phyloP scores from a whole-genome alignment of 2,888 invertebrate genomes.

The Nyleta sp. region DNA sequence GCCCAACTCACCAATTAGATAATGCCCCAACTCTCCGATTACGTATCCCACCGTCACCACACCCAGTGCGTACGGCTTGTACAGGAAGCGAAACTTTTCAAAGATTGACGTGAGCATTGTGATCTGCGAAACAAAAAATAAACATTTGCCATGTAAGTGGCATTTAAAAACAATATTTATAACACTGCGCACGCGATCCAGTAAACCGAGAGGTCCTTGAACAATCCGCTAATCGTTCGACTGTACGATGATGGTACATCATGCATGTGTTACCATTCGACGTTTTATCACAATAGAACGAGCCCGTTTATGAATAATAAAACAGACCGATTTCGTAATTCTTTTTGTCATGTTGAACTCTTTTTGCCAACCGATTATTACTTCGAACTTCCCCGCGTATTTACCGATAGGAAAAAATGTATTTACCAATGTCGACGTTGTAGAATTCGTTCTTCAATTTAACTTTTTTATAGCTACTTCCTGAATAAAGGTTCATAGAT shows the following conservation, averaged over 20 bases:
- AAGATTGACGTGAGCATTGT: constrained; percentile 81
- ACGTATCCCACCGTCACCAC: constrained; percentile 93
- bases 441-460: not conserved
- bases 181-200: constrained; percentile 11
- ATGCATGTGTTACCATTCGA: constrained; percentile 6
- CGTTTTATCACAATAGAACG: constrained; percentile 17
- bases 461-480: too few species aligned
- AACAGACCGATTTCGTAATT: constrained; percentile 29
- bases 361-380: constrained; percentile 18
- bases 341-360: constrained; percentile 18
- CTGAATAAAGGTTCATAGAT: too few species aligned
- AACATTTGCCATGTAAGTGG: constrained; percentile 29
- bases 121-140: constrained; percentile 64
- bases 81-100: constrained; percentile 87
- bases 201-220: constrained; percentile 43
- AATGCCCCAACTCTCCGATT: constrained; percentile 94
- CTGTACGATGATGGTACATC: constrained; percentile 32
- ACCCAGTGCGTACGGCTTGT: constrained; percentile 91
- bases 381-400: constrained; percentile 12
- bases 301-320: constrained; percentile 36
- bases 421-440: not conserved
- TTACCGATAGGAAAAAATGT: not conserved
- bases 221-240: constrained; percentile 11
- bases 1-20: constrained; percentile 87
- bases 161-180: constrained; percentile 31